Evolutionary conservation across 2,113 vertebrate species (phyloP), one percentile per base, ranked within the genome.

Genomic region (Hypocryptadius cinnamomeus): DNA sequence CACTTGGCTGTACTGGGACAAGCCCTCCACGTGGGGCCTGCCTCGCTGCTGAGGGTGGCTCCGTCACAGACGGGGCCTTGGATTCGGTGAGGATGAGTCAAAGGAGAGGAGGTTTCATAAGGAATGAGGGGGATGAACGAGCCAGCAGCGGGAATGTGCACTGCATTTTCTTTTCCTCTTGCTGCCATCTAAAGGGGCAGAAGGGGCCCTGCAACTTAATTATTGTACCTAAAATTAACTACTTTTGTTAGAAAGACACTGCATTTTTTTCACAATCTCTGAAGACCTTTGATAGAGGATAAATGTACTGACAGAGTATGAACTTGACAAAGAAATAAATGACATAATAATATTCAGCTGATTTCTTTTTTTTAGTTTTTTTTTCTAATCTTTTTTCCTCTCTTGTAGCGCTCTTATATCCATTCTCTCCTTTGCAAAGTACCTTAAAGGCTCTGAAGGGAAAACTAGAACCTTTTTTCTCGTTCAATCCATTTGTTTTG

Each of bases 111-210:
- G 28, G 8, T n/a, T 79, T 44, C 5, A 1, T 10, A 11, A 18
- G 28, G 33, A 78, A 2, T 21, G 5, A 0, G 30, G 11, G 17
- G 25, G 15, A 16, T 22, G 37, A 76, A 39, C 2, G 20, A 44
- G 33, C 4, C 9, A 23, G 17, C 9, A 2, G 0, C 0, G 3
- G 4, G 12, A 25, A 57, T 7, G 28, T 15, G 30, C 0, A 0
- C 40, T 57, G 45, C 47, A 19, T 39, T 95, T 95, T 90, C 78
- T 35, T 82, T 96, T 92, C 93, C 65, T 61, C 57, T 79, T 98
- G 94, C 97, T 98, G 97, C 98, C 98, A 97, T 95, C 98, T 98
- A 96, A 85, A 20, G 98, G 96, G 31, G 50, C 70, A 50, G 13
- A 11, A 9, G 2, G 8, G 64, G 10, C 44, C 31, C 22, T 72